Percentiles rank a stretch among this genome's conserved stretches.
These are phyloP conservation scores for Himalopsyche tibetana DNA, from an alignment of 2,888 invertebrate species.

Conservation along the genomic window DNA sequence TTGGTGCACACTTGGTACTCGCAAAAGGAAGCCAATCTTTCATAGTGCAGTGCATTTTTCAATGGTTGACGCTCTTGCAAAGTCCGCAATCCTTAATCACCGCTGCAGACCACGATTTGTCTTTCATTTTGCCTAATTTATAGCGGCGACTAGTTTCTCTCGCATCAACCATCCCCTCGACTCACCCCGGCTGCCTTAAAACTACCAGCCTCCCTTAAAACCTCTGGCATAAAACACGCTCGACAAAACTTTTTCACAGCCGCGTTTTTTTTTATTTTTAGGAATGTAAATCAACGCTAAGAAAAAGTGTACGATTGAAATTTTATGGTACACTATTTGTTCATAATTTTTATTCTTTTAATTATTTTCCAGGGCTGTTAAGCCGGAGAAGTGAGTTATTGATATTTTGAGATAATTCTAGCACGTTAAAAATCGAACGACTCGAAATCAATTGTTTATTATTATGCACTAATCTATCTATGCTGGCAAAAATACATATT, in stretches of 20 bases:
- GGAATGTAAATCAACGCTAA: conserved; percentile 24
- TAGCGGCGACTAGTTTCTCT: conserved; percentile 49
- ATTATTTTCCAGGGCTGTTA: no score
- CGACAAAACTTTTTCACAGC: conserved; percentile 41
- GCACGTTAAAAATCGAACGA: no score
- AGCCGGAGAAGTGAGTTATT: no score
- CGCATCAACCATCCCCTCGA: conserved; percentile 19
- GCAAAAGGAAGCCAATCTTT: conserved; percentile 36
- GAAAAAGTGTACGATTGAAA: conserved; percentile 20
- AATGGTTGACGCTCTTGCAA: conserved; percentile 42
- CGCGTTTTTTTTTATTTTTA: conserved; percentile 27
- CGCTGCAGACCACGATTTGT: conserved; percentile 52
- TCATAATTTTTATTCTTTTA: no score
- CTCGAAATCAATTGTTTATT: no score
- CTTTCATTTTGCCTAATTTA: conserved; percentile 58
- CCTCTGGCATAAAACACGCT: conserved; percentile 43
- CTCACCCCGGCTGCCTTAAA: background rate
- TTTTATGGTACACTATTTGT: background rate
- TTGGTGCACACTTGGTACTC: conserved; percentile 17
- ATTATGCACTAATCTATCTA: no score
- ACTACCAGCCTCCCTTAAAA: background rate
- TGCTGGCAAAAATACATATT: no score
- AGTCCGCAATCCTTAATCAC: conserved; percentile 50
- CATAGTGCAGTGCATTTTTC: conserved; percentile 42
- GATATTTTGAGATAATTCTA: no score